Evolutionary conservation across 2,113 vertebrate genomes (phyloP), one percentile per base, ranked within the genome.

Genomic region (Charadrius vociferus): DNA sequence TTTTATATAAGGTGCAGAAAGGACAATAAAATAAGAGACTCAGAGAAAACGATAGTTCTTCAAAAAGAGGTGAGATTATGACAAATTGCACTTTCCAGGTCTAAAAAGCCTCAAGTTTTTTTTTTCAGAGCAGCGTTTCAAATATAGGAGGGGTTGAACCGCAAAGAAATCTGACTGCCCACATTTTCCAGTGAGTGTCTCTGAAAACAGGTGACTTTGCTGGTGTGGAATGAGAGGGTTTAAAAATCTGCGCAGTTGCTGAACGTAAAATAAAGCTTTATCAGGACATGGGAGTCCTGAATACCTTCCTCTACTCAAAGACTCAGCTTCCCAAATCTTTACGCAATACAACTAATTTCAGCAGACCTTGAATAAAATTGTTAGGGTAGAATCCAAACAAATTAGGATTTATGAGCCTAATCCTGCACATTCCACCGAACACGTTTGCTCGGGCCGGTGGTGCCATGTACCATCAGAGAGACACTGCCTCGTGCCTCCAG

Each of bases 171-270:
- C 77, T 36, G 4, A 52, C 83, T 92, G 95, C 92, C 92, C 93
- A 53, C 88, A 95, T 93, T 96, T 97, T 95, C 97, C 96, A 95
- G 83, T 49, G 94, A 79, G 83, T 58, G 86, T 92, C 95, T 86
- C n/a, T 86, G 91, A 63, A 97, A 96, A 94, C 93, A 97, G 95
- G 96, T 95, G 97, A 97, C 86, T 95, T 91, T 95, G 81, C 94
- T 73, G 83, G 70, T 92, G 86, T 95, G 97, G 96, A 97, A 97
- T 94, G 95, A 96, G 81, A 87, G 73, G 52, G 9, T 41, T 91
- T 55, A 63, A 79, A 89, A 85, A 95, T 87, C 95, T 53, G 14
- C 84, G 71, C 83, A 72, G 68, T 11, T 68, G 39, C 52, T 89
- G 89, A 68, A 72, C 29, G 52, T 87, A 61, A 96, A 97, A 34